Percentiles rank a stretch among this genome's conserved stretches.
Conservation (phyloP, 1,140 invertebrate genomes). For the Sarcophaga peregrina region DNA sequence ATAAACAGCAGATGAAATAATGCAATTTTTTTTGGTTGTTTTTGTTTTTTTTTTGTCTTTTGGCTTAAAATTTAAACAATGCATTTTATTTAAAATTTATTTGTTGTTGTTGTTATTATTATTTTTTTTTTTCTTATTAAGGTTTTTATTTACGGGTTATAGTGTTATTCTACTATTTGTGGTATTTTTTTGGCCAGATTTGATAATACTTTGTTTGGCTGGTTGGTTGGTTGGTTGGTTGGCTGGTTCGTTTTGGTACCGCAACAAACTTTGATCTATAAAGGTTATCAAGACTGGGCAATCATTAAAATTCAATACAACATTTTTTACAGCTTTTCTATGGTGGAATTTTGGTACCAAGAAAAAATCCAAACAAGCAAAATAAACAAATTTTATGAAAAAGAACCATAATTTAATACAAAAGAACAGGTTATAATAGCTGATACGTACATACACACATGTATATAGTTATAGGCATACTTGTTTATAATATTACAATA, state of each 20-base stretch:
- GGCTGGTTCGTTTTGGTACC: background rate
- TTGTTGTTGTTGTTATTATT: background rate
- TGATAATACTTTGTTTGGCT: background rate
- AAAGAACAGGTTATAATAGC: background rate
- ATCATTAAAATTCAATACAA: conserved; percentile 34
- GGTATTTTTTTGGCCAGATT: conserved; percentile 21
- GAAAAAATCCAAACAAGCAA: background rate
- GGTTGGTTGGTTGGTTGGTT: background rate
- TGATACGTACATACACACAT: too few relatives aligned
- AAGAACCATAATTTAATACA: background rate
- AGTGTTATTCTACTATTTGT: conserved; percentile 21
- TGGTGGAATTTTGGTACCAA: background rate
- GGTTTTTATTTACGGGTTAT: background rate
- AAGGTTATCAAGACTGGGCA: conserved; percentile 35
- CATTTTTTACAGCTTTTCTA: background rate
- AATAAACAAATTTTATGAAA: background rate
- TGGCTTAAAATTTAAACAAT: conserved; percentile 23
- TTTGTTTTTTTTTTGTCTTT: background rate
- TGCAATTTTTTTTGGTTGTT: background rate
- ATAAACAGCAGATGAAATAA: conserved; percentile 22
- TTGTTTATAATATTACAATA: too few relatives aligned
- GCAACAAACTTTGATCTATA: conserved; percentile 36
- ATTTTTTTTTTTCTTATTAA: background rate
- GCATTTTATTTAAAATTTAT: background rate
- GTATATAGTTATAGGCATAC: too few relatives aligned